Percentiles rank a stretch among this genome's conserved stretches.
These are phyloP conservation scores for Lytechinus pictus DNA, from an alignment of 35 echinoderm and acorn worm genomes.

Conservation along the genomic window DNA sequence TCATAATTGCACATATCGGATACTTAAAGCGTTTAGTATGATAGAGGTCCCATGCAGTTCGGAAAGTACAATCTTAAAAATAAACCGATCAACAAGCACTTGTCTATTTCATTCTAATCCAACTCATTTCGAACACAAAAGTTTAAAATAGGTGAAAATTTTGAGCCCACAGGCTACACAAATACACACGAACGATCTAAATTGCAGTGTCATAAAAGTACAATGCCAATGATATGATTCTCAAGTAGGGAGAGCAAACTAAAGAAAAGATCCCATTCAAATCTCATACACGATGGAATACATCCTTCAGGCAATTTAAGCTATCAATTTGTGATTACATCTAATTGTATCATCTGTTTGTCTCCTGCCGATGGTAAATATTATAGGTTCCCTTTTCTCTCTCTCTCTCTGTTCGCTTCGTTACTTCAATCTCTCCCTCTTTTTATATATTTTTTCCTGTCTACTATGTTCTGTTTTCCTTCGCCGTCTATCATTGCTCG, in stretches of 20 bases:
- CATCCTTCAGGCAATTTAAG: background rate
- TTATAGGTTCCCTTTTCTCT: background rate
- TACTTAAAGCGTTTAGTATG: background rate
- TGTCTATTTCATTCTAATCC: background rate
- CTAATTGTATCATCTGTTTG: background rate
- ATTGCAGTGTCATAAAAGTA: background rate
- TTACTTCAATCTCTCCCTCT: too few species aligned
- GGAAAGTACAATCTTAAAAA: background rate
- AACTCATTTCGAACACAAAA: background rate
- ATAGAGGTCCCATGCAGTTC: background rate
- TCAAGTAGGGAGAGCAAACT: background rate
- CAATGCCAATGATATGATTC: background rate
- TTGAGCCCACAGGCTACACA: background rate
- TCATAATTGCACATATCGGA: background rate
- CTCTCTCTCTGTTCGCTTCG: background rate
- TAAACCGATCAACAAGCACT: background rate
- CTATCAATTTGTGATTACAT: background rate
- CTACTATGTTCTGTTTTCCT: background rate
- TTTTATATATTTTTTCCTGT: too few species aligned
- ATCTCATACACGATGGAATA: background rate
- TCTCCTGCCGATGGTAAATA: background rate
- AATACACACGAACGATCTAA: background rate
- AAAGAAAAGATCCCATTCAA: background rate
- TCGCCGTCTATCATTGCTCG: background rate
- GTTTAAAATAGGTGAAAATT: background rate